Evolutionary conservation across 92 coral and sea anemone genomes (phyloP).

Genomic region (Siderastrea siderea): DNA sequence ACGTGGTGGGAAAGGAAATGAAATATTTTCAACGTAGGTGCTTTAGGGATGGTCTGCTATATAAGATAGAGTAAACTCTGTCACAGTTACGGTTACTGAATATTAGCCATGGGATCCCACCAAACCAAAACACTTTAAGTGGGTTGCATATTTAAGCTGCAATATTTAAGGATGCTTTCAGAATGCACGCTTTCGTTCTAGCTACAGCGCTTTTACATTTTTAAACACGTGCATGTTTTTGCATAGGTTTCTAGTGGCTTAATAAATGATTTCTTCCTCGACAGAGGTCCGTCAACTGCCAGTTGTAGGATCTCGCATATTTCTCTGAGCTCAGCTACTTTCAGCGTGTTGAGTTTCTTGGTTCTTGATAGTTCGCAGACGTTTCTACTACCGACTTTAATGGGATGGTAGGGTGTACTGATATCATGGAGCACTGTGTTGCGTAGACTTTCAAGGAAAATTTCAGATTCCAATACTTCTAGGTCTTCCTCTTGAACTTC

Average conservation of each 20-base stretch:
- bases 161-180: neutral
- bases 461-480: conserved; percentile 34
- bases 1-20: too few relatives aligned
- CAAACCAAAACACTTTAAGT: too few relatives aligned
- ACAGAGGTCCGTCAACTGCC: conserved; percentile 9
- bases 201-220: conserved; percentile 5
- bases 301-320: conserved; percentile 24
- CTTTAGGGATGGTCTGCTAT: too few relatives aligned
- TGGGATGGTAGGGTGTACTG: conserved; percentile 33
- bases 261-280: conserved; percentile 45
- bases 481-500: conserved; percentile 30
- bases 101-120: too few relatives aligned
- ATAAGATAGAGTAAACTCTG: too few relatives aligned
- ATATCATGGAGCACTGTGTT: conserved; percentile 17
- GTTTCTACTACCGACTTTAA: conserved; percentile 29
- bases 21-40: too few relatives aligned
- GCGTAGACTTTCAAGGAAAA: conserved; percentile 13
- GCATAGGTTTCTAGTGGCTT: conserved; percentile 26
- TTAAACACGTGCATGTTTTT: conserved; percentile 29
- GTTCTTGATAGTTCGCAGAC: conserved; percentile 36
- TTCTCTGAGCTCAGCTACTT: conserved; percentile 27
- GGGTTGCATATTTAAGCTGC: neutral
- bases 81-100: too few relatives aligned
- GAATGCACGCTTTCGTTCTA: neutral
- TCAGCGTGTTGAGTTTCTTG: conserved; percentile 29